These are phyloP conservation scores for Popillia japonica DNA, from an alignment of 1,140 invertebrate species.

Conservation along the genomic window DNA sequence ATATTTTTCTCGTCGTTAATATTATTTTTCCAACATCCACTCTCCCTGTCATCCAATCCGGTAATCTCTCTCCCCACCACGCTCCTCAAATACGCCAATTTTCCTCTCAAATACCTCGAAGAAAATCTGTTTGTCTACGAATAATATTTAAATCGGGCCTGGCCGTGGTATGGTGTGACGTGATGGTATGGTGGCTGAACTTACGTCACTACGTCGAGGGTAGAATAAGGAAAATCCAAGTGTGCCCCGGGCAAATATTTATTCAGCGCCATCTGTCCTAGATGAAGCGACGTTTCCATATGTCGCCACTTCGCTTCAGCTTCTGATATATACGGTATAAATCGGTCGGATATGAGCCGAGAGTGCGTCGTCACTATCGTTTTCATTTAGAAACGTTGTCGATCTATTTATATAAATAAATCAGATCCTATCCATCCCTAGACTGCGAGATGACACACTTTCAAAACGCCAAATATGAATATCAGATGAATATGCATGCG, in stretches of 20 bases:
- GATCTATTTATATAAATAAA: no score
- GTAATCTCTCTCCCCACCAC: background rate
- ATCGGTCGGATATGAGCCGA: background rate
- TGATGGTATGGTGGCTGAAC: background rate
- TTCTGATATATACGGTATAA: background rate
- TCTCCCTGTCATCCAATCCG: background rate
- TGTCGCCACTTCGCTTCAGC: background rate
- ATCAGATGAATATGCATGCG: no score
- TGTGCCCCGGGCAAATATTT: slow-evolving; percentile 24
- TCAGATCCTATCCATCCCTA: no score
- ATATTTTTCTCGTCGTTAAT: no score
- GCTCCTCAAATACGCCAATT: background rate
- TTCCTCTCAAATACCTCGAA: slow-evolving; percentile 9
- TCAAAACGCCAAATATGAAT: no score
- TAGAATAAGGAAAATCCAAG: background rate
- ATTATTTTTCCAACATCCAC: no score
- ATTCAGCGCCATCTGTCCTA: slow-evolving; percentile 28
- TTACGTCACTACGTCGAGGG: background rate
- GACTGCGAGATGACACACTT: no score
- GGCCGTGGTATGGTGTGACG: background rate
- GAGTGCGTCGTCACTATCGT: no score
- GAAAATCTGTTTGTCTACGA: slow-evolving; percentile 33
- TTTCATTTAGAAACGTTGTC: no score
- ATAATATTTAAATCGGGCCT: slow-evolving; percentile 26
- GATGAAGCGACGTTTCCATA: background rate